Conservation (phyloP, 1,140 invertebrate species). For the Apocrypta bakeri region DNA sequence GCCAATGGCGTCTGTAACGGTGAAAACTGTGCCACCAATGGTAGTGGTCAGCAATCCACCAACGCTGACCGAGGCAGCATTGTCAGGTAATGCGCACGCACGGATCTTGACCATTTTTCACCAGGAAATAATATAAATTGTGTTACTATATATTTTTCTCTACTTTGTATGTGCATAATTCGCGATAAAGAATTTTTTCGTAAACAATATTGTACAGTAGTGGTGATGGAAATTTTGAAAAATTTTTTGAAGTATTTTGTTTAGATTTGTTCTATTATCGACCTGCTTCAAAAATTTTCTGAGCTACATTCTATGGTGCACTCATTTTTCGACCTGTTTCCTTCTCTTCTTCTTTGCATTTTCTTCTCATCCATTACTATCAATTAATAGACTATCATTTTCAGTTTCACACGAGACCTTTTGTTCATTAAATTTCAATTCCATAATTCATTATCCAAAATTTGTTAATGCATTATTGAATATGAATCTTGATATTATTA, state of each 20-base stretch:
- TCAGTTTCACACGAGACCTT: background rate
- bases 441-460: background rate
- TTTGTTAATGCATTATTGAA: too few relatives aligned
- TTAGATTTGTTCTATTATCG: too few relatives aligned
- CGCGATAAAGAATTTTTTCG: background rate
- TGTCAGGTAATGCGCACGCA: slow-evolving; percentile 66
- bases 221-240: background rate
- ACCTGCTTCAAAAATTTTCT: too few relatives aligned
- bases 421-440: background rate
- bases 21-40: slow-evolving; percentile 53
- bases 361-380: background rate
- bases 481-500: too few relatives aligned
- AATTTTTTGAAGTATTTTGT: background rate
- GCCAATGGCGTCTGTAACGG: slow-evolving; percentile 54
- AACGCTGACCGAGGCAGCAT: slow-evolving; percentile 61
- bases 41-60: slow-evolving; percentile 19
- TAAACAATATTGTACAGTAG: background rate
- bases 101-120: slow-evolving; percentile 49
- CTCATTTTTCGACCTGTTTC: too few relatives aligned
- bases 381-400: background rate
- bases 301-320: too few relatives aligned
- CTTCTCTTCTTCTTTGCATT: background rate
- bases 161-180: background rate
- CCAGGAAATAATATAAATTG: slow-evolving; percentile 3
- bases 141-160: background rate